phyloP scores from a whole-genome alignment of 2,113 vertebrate species.

The Fukomys damarensis region DNA sequence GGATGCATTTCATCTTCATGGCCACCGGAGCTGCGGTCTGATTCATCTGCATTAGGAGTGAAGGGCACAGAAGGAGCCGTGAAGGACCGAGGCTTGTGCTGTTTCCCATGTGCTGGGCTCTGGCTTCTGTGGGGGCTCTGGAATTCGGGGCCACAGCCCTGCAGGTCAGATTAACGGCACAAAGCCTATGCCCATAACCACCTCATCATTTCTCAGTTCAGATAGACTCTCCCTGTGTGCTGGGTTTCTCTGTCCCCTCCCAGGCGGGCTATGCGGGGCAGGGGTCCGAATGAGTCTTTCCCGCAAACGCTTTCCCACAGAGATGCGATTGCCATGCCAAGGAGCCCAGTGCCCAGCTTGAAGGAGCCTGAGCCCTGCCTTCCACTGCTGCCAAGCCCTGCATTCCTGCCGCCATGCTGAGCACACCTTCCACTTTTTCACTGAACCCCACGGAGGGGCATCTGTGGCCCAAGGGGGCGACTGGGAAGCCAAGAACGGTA shows the following conservation, averaged over 20 bases:
- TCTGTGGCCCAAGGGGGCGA: too few relatives aligned
- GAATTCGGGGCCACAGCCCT: background rate
- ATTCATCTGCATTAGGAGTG: background rate
- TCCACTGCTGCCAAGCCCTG: background rate
- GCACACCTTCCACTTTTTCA: slow-evolving; percentile 14
- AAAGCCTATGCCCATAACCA: background rate
- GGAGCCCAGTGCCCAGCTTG: background rate
- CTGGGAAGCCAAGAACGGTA: background rate
- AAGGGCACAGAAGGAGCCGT: background rate
- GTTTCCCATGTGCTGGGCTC: background rate
- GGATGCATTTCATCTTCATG: background rate
- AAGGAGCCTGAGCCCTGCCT: background rate
- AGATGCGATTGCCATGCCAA: slow-evolving; percentile 3
- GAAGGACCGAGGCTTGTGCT: background rate
- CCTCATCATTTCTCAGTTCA: slow-evolving; percentile 49
- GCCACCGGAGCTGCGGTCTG: fast-evolving
- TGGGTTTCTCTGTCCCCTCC: background rate
- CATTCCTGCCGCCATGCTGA: background rate
- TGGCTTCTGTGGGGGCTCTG: background rate
- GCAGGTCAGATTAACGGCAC: slow-evolving; percentile 7
- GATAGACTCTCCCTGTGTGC: background rate
- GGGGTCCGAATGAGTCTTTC: slow-evolving; percentile 61
- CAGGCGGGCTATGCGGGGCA: background rate
- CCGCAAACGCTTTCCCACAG: slow-evolving; percentile 47
- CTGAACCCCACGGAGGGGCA: background rate